Conservation (phyloP, 2,113 vertebrate species). For the Nannospalax galili region DNA sequence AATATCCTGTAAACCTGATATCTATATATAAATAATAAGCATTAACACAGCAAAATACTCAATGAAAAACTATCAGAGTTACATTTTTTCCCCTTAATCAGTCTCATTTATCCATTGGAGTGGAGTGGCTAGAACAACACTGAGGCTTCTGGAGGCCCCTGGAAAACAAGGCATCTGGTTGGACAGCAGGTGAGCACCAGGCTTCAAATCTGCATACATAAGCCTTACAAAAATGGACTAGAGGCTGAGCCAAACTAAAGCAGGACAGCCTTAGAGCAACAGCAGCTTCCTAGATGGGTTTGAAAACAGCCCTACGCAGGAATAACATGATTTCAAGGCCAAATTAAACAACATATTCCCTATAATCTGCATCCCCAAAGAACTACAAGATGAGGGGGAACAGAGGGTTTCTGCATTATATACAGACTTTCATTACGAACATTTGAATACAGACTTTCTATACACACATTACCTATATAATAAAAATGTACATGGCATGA, state of each 20-base stretch:
- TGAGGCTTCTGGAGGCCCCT: constrained; percentile 53
- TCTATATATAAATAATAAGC: constrained; percentile 84
- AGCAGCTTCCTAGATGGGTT: constrained; percentile 64
- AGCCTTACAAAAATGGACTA: constrained; percentile 63
- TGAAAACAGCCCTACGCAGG: constrained; percentile 56
- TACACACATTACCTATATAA: constrained; percentile 89
- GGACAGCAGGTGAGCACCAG: constrained; percentile 71
- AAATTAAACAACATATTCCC: constrained; percentile 67
- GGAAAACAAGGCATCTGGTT: constrained; percentile 63
- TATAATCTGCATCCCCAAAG: constrained; percentile 58
- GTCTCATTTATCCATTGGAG: constrained; percentile 55
- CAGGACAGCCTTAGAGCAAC: constrained; percentile 50
- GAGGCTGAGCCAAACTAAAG: constrained; percentile 69
- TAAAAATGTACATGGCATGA: constrained; percentile 90
- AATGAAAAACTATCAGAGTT: constrained; percentile 73
- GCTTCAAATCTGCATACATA: constrained; percentile 55
- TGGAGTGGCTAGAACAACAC: constrained; percentile 44
- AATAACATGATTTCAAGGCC: constrained; percentile 63
- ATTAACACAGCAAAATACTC: constrained; percentile 84
- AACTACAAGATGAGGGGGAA: constrained; percentile 46
- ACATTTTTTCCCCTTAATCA: constrained; percentile 56
- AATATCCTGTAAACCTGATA: constrained; percentile 81
- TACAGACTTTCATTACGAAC: constrained; percentile 89
- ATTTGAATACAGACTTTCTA: constrained; percentile 89
- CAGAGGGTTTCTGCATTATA: constrained; percentile 86